Conservation (phyloP, 2,888 invertebrate genomes). For the Sphaerophoria taeniata region DNA sequence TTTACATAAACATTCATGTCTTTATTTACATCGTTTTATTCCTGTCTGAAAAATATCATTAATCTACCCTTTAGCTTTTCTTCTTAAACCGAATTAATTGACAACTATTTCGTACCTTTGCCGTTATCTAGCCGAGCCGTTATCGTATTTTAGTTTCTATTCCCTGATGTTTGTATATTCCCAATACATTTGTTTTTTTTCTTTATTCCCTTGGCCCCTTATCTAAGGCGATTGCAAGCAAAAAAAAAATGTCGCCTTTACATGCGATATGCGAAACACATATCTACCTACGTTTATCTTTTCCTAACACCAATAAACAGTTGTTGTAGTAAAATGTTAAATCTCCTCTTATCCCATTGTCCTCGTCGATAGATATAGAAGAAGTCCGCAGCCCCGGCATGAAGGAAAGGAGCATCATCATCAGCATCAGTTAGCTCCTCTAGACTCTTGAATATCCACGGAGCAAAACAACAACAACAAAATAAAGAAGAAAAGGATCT, state of each 20-base stretch:
- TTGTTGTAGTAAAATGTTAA: slow-evolving; percentile 64
- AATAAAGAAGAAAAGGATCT: slow-evolving; percentile 65
- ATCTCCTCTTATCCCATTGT: slow-evolving; percentile 64
- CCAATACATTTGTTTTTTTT: slow-evolving; percentile 51
- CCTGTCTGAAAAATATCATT: slow-evolving; percentile 39
- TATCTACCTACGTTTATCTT: slow-evolving; percentile 10
- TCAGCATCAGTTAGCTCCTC: slow-evolving; percentile 20
- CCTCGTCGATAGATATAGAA: slow-evolving; percentile 24
- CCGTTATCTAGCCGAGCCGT: slow-evolving; percentile 45
- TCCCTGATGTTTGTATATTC: slow-evolving; percentile 47
- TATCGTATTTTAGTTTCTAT: slow-evolving; percentile 26
- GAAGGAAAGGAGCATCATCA: background rate
- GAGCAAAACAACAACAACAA: background rate
- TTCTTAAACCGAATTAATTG: slow-evolving; percentile 66
- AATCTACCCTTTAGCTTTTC: slow-evolving; percentile 49
- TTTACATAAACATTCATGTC: background rate
- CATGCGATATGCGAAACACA: slow-evolving; percentile 3
- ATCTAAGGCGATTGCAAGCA: slow-evolving; percentile 46
- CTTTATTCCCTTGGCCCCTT: slow-evolving; percentile 59
- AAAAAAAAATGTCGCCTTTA: slow-evolving; percentile 47
- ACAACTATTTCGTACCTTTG: slow-evolving; percentile 73
- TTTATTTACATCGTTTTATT: slow-evolving; percentile 20
- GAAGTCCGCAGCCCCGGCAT: slow-evolving; percentile 2
- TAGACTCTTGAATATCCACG: slow-evolving; percentile 32
- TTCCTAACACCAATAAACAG: slow-evolving; percentile 52